Base-by-base conservation (phyloP, 2,797 vertebrate genomes). In the Typhlichthys subterraneus region DNA sequence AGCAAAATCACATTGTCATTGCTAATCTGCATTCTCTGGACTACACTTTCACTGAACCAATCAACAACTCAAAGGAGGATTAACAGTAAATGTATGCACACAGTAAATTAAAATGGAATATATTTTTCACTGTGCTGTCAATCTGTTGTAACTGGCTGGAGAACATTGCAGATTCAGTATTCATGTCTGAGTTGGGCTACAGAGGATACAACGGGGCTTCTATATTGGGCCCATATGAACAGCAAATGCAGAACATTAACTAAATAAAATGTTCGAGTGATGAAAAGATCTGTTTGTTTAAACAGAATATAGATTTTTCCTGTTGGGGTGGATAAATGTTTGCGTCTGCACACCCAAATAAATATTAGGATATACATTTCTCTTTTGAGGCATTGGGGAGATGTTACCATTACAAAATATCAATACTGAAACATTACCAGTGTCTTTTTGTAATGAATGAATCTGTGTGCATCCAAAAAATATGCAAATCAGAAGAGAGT, bases 31-130 rank as follows among this genome's bases (percentile, higher is more conserved):
- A 65, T 78, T 62, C 49, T 38, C 33, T 38, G 33, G 8, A 38
- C 33, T 38, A 7, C 33, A 5, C 79, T 77, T 74, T 84, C 86
- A 89, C 80, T 82, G 75, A 83, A 78, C 76, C 72, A 60, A 85
- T 85, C 83, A 62, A 57, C 88, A 80, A 81, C 73, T 69, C 51
- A 1, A 14, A 5, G 8, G 8, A 2, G 63, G 65, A 68, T 78
- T 14, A 38, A 61, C 23, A 45, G 69, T 67, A 65, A 78, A 82
- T 53, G 61, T 67, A 63, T 79, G 83, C 83, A 82, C 66, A 61
- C 12, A 6, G 33, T 38, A 38, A 38, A 38, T 9, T 38, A 38
- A 38, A 7, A 38, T 38, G 33, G 33, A 38, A 38, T 38, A 38
- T 38, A 77, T 88, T 82, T 66, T 63, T 88, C 79, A 87, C 23